These are phyloP conservation scores for Anthopleura sola DNA, from an alignment of 64 coral and sea anemone species.

Conservation along the genomic window DNA sequence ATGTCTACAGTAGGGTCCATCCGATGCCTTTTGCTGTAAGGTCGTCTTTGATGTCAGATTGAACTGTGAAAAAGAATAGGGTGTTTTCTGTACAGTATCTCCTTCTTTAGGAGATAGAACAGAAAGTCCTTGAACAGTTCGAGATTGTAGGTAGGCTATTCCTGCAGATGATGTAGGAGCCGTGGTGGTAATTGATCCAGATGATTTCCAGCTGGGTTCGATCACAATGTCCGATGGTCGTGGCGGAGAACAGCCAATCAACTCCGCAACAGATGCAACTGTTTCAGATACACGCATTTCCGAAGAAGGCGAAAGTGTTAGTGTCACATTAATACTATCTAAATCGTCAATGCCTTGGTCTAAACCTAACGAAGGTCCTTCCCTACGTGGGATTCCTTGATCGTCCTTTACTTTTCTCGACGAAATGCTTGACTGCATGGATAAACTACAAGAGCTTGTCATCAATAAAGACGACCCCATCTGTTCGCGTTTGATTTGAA, in stretches of 20 bases:
- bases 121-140: not conserved
- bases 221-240: conserved; percentile 89
- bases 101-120: conserved; percentile 4
- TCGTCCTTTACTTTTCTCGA: not conserved
- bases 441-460: not conserved
- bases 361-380: conserved; percentile 10
- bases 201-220: conserved; percentile 69
- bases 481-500: conserved; percentile 75
- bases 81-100: conserved; percentile 34
- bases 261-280: conserved; percentile 83
- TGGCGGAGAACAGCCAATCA: conserved; percentile 91
- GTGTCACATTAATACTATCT: conserved; percentile 85
- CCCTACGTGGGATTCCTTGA: not conserved
- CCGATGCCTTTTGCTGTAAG: conserved; percentile 47
- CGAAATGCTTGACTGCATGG: not conserved
- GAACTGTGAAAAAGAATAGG: conserved; percentile 62
- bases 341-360: conserved; percentile 71
- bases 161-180: not conserved
- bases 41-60: conserved; percentile 41
- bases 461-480: not conserved
- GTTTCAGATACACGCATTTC: conserved; percentile 89
- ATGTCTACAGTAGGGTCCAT: conserved; percentile 91
- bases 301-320: conserved; percentile 91
- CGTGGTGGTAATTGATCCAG: not conserved
- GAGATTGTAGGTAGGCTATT: not conserved